Base-by-base conservation (phyloP, 2,113 vertebrate species). In the Elachura formosa region DNA sequence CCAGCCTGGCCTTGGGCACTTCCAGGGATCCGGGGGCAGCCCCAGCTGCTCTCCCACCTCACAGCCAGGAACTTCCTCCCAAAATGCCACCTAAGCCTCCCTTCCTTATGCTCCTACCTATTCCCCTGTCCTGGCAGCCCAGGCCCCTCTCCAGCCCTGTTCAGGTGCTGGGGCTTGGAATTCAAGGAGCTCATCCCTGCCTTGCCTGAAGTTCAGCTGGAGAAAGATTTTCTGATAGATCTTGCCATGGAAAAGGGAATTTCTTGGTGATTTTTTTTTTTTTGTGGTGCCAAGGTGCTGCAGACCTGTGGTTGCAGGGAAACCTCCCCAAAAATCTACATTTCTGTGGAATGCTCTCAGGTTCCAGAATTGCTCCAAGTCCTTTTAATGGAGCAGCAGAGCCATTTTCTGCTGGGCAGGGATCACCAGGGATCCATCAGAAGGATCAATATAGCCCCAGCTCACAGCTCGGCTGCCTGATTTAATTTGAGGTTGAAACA, bases 401-500 rank as follows among this genome's bases (percentile, higher is more conserved):
- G 26, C 26, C 2, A 8, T 45, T 45, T 34, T 36, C 10, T 34
- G 52, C 69, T 4, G 1, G 49, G 68, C 4, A 2, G 40, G 52
- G 22, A 45, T 45, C 8, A 1, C 14, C 1, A 0, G 33, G 55
- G 34, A 12, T 45, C n/a, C n/a, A n/a, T n/a, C 6, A 51, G 25
- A n/a, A n/a, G 34, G 58, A 28, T 21, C 38, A 6, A 15, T 12
- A 49, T 51, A 26, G 2, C 23, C 4, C 23, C 2, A 1, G 23
- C 29, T 51, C 2, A 0, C 3, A 1, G 3, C 22, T 28, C 46
- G n/a, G 45, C 29, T 2, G 1, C 28, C 46, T 25, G 18, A 31
- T 41, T n/a, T 28, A 34, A 29, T 78, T 54, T 12, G 38, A 38
- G 75, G 3, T 29, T 24, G 59, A 29, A 78, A 54, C 1, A 5